Evolutionary conservation across 2,113 vertebrate species (phyloP), one percentile per base, ranked within the genome.

Genomic region (Corythornis cristatus): DNA sequence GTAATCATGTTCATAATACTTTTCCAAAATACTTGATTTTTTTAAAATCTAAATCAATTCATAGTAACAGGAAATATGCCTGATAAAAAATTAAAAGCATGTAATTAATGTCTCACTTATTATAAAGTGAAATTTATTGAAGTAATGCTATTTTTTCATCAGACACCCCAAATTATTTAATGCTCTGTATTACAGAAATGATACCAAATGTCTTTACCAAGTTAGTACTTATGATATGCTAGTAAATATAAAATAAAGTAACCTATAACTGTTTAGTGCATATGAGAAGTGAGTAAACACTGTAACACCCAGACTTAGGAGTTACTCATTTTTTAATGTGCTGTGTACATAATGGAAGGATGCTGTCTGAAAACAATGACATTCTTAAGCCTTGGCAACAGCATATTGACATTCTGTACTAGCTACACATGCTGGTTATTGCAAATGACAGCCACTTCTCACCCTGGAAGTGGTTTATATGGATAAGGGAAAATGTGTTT

Each of bases 371-470:
- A 93, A 83, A 85, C 21, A 82, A n/a, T 40, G 3, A 75, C 46
- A 60, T 87, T 89, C 71, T 75, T 88, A 75, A 83, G 35, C 43
- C 35, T 61, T 82, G 45, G 26, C 66, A 79, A 43, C 22, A 60
- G 35, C 21, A 26, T 25, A 11, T 48, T 82, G 53, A 71, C 0
- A 1, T 56, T 51, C 82, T 68, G 22, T 45, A 61, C 17, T n/a
- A 33, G 53, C 29, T 71, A 64, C 16, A 15, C 7, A 12, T 25
- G 17, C 22, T 60, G 14, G 9, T 14, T 68, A 15, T 29, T 57
- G 26, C 20, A 65, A 80, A 68, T 16, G 16, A 70, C 21, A 66
- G 11, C 16, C 31, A 87, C 2, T 17, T 72, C 43, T 87, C 53
- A 48, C 13, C n/a, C 43, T 43, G 40, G 45, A 72, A 87, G 20